A percentile compares a stretch with the other conserved stretches of the same genome.
Evolutionary conservation across 35 echinoderm and acorn worm genomes (phyloP).

Genomic region (Heliocidaris erythrogramma): DNA sequence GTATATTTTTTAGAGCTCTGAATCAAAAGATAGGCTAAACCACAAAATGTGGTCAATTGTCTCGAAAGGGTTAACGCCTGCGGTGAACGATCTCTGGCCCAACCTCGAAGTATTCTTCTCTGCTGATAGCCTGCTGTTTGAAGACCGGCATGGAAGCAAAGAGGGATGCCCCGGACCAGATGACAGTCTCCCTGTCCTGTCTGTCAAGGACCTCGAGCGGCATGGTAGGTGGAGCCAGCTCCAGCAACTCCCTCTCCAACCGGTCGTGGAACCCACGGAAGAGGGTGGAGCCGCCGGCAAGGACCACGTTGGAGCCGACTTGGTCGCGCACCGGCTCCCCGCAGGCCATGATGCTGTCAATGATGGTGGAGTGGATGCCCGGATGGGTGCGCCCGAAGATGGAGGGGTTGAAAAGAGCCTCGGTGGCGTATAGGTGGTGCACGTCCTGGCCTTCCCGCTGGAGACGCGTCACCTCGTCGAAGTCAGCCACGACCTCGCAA

Average conservation of each 20-base stretch:
- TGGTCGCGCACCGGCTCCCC: conserved; percentile 57
- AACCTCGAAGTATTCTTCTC: conserved; percentile 71
- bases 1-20: no score
- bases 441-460: background rate
- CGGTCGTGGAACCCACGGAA: conserved; percentile 66
- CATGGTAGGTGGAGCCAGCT: conserved; percentile 70
- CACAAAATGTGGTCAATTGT: no score
- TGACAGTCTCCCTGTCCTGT: conserved; percentile 68
- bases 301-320: conserved; percentile 62
- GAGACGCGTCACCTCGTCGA: background rate
- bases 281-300: conserved; percentile 76
- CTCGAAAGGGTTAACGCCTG: background rate
- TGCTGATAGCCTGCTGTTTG: conserved; percentile 80
- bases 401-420: conserved; percentile 78
- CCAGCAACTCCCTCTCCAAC: conserved; percentile 66
- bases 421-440: conserved; percentile 53
- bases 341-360: conserved; percentile 73
- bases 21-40: no score
- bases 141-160: conserved; percentile 62
- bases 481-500: background rate
- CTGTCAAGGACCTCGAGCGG: conserved; percentile 68
- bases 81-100: conserved; percentile 67
- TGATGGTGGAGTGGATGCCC: conserved; percentile 73
- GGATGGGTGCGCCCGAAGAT: conserved; percentile 66
- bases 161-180: conserved; percentile 75